phyloP scores from a whole-genome alignment of 2,113 vertebrate species.

The Pygoscelis antarcticus region DNA sequence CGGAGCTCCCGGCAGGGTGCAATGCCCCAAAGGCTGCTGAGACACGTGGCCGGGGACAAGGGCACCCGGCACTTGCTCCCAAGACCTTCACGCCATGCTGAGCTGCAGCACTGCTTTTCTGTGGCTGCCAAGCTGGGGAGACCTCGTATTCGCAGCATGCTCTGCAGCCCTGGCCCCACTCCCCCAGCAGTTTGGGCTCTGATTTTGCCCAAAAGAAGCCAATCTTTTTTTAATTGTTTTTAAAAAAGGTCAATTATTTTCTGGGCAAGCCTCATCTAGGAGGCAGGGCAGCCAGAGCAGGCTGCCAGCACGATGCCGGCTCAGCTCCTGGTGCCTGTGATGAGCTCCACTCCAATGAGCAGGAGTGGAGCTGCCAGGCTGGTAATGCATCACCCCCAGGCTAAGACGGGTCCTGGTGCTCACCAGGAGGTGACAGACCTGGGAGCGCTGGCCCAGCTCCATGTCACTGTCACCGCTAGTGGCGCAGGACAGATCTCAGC shows the following conservation, averaged over 20 bases:
- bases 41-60: not conserved
- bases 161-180: not conserved
- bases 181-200: not conserved
- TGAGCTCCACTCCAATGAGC: not conserved
- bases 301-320: not conserved
- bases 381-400: accelerated
- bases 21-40: not conserved
- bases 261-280: not conserved
- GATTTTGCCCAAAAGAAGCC: not conserved
- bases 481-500: not conserved
- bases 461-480: not conserved
- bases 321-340: not conserved
- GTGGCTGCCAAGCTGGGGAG: not conserved
- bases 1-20: not conserved
- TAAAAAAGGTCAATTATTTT: not conserved
- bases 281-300: not conserved
- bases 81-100: not conserved
- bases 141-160: not conserved
- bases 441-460: not conserved
- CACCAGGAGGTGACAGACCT: not conserved
- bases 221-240: not conserved
- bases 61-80: not conserved
- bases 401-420: not conserved
- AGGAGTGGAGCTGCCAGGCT: not conserved
- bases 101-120: not conserved